phyloP scores from a whole-genome alignment of 2,113 vertebrate species.

The Tetrax tetrax region DNA sequence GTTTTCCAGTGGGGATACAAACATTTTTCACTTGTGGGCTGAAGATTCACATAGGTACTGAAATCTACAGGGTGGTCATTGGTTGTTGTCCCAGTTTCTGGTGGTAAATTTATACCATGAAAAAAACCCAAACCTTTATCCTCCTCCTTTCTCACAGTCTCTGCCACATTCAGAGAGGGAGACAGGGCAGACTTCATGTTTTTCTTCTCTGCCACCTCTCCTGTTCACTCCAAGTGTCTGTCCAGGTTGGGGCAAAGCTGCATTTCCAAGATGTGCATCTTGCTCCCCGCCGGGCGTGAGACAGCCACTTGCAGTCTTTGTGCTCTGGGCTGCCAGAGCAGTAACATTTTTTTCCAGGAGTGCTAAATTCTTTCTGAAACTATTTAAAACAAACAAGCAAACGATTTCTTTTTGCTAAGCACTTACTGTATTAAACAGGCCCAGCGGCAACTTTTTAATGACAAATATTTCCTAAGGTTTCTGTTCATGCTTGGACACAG shows the following conservation, averaged over 20 bases:
- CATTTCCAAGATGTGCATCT: background rate
- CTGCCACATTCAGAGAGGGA: background rate
- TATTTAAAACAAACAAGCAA: constrained; percentile 4
- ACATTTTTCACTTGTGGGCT: background rate
- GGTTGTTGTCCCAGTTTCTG: background rate
- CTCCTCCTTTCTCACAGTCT: background rate
- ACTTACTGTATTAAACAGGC: background rate
- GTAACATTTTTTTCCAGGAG: background rate
- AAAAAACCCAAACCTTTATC: fast-evolving
- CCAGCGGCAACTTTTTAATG: background rate
- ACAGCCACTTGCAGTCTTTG: background rate
- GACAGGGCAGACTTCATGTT: background rate
- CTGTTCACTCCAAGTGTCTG: background rate
- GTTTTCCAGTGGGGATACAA: background rate
- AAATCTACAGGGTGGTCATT: background rate
- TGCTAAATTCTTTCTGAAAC: background rate
- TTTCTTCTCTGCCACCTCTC: background rate
- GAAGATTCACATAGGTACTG: background rate
- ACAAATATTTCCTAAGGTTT: background rate
- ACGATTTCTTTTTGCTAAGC: background rate
- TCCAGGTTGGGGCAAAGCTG: background rate
- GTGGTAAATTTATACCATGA: background rate
- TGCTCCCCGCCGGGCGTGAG: background rate
- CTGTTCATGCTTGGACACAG: background rate
- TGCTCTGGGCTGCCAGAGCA: background rate